Evolutionary conservation across 2,888 invertebrate species (phyloP).

Genomic region (Latrodectus hesperus): DNA sequence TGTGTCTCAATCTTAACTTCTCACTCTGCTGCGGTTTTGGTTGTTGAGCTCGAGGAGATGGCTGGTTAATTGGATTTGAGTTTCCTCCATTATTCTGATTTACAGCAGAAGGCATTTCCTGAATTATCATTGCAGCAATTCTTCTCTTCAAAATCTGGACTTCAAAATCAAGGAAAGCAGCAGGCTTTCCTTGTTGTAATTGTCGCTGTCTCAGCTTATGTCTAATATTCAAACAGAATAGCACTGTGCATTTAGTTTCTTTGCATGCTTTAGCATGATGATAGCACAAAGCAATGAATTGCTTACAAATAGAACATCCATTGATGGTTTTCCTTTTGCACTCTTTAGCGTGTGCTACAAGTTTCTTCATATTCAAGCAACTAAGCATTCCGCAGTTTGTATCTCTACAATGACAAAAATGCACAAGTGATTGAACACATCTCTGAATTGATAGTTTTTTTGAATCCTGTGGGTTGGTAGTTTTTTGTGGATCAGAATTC

Average conservation of each 20-base stretch:
- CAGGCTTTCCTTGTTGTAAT: slow-evolving; percentile 93
- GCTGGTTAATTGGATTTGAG: slow-evolving; percentile 74
- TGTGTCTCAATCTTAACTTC: slow-evolving; percentile 72
- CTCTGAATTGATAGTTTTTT: slow-evolving; percentile 92
- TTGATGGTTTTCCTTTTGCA: slow-evolving; percentile 90
- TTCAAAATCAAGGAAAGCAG: too few species aligned
- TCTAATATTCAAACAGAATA: slow-evolving; percentile 98
- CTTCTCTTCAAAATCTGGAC: slow-evolving; percentile 87
- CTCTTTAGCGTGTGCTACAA: slow-evolving; percentile 96
- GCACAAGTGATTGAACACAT: slow-evolving; percentile 93
- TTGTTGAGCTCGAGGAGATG: slow-evolving; percentile 75
- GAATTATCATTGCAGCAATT: slow-evolving; percentile 77
- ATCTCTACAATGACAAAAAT: slow-evolving; percentile 98
- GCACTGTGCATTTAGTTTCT: slow-evolving; percentile 96
- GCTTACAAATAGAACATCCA: slow-evolving; percentile 98
- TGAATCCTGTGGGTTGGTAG: slow-evolving; percentile 86
- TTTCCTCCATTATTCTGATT: slow-evolving; percentile 60
- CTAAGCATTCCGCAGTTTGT: slow-evolving; percentile 98
- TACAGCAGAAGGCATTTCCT: slow-evolving; percentile 52
- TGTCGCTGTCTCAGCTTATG: slow-evolving; percentile 98
- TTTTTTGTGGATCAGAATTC: slow-evolving; percentile 21
- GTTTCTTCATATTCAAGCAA: slow-evolving; percentile 99
- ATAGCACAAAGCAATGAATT: slow-evolving; percentile 97
- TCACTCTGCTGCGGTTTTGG: slow-evolving; percentile 72
- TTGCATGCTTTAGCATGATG: slow-evolving; percentile 98